These are phyloP conservation scores for Stenichneumon culpator DNA, from an alignment of 2,888 invertebrate species.

Conservation along the genomic window DNA sequence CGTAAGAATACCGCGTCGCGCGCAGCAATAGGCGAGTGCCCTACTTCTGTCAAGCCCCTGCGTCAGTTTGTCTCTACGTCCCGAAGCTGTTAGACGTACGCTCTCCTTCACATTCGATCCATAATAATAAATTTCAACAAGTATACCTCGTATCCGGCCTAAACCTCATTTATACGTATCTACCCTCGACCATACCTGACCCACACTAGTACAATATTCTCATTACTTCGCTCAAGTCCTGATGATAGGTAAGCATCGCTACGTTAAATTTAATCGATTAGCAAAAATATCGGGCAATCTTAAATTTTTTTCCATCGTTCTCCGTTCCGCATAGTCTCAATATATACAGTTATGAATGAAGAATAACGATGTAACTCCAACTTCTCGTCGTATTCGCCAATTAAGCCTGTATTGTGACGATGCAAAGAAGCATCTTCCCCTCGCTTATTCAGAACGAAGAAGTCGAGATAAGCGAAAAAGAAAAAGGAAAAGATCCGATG, in stretches of 20 bases:
- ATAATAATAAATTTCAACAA: too few species aligned
- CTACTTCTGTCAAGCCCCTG: too few species aligned
- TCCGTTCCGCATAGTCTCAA: not conserved
- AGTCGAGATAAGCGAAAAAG: slow-evolving; percentile 34
- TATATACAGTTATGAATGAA: not conserved
- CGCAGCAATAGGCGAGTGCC: too few species aligned
- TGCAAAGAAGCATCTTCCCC: slow-evolving; percentile 30
- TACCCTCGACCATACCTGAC: too few species aligned
- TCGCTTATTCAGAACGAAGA: slow-evolving; percentile 24
- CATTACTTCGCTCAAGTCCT: not conserved
- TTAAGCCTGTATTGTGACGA: slow-evolving; percentile 74
- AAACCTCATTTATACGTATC: too few species aligned
- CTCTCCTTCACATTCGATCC: too few species aligned
- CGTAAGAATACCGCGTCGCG: too few species aligned
- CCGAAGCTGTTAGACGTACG: too few species aligned
- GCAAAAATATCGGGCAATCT: not conserved
- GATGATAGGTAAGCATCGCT: too few species aligned
- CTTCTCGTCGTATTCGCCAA: slow-evolving; percentile 76
- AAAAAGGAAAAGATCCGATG: slow-evolving; percentile 72
- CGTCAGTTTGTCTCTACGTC: too few species aligned
- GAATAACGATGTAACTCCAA: slow-evolving; percentile 32
- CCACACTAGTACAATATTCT: too few species aligned
- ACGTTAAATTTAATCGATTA: not conserved
- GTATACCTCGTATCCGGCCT: too few species aligned
- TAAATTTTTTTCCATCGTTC: not conserved